These are phyloP conservation scores for Boulengeromyrus knoepffleri DNA, from an alignment of 2,113 vertebrate genomes.

Conservation along the genomic window DNA sequence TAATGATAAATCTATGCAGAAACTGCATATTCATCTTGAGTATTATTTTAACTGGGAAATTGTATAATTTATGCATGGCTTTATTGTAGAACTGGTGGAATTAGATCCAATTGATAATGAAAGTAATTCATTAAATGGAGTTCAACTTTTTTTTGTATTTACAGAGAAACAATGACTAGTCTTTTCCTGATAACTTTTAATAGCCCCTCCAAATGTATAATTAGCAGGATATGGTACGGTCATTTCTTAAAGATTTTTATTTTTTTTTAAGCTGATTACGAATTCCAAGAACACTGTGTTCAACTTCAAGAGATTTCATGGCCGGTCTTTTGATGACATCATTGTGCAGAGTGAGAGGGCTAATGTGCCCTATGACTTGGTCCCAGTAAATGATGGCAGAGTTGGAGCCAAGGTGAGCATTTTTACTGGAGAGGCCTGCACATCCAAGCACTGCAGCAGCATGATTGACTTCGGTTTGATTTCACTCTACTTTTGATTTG, in stretches of 20 bases:
- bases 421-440: not conserved
- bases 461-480: not conserved
- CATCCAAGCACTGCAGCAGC: not conserved
- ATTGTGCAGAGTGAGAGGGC: conserved; percentile 65
- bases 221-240: not conserved
- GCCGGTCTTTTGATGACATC: conserved; percentile 60
- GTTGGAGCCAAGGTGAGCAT: conserved; percentile 69
- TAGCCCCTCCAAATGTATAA: not conserved
- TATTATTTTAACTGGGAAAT: not conserved
- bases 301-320: conserved; percentile 71
- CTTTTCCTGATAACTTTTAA: not conserved
- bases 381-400: conserved; percentile 63
- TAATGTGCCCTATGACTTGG: conserved; percentile 63
- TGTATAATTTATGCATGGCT: not conserved
- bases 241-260: too few relatives aligned
- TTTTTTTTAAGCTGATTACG: conserved; percentile 60
- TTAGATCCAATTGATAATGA: not conserved
- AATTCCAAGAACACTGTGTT: conserved; percentile 69
- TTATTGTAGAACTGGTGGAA: not conserved
- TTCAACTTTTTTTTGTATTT: not conserved
- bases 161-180: not conserved
- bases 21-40: not conserved
- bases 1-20: conserved; percentile 30
- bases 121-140: not conserved
- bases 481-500: not conserved